Percentiles rank a stretch among this genome's conserved stretches.
Conservation (phyloP, 2,888 invertebrate species). For the Cancer borealis region DNA sequence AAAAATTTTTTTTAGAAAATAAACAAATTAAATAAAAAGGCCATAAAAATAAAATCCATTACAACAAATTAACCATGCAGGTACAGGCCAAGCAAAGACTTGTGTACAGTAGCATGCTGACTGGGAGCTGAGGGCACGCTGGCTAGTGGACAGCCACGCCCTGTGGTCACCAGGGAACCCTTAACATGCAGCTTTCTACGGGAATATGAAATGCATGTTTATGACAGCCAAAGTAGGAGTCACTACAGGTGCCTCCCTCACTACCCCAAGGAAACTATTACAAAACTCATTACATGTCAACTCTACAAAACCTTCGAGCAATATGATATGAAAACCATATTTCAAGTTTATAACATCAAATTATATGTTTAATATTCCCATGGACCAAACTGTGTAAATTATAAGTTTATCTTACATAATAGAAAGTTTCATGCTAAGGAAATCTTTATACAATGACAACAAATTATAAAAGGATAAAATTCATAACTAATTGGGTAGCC, state of each 20-base stretch:
- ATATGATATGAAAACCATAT: not conserved
- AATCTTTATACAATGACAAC: not conserved
- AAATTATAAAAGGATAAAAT: not conserved
- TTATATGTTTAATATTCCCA: not conserved
- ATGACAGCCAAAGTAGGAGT: not conserved
- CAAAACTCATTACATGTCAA: conserved; percentile 26
- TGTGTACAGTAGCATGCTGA: conserved; percentile 34
- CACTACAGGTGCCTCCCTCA: conserved; percentile 2
- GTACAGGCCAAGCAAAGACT: conserved; percentile 26
- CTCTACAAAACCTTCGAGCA: not conserved
- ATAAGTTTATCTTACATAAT: not conserved
- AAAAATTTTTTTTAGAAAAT: not conserved
- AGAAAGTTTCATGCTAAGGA: not conserved
- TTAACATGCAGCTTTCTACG: conserved; percentile 47
- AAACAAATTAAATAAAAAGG: not conserved
- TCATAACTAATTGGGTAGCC: not conserved
- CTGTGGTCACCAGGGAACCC: conserved; percentile 37
- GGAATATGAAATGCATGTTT: not conserved
- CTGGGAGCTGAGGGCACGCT: not conserved
- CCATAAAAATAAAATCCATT: not conserved
- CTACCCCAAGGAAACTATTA: not conserved
- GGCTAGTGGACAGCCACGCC: conserved; percentile 26
- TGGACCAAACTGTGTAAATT: conserved; percentile 5
- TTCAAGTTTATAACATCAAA: not conserved
- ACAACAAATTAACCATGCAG: not conserved